These are phyloP conservation scores for Coenonympha arcania DNA, from an alignment of 2,888 invertebrate genomes.

Conservation along the genomic window DNA sequence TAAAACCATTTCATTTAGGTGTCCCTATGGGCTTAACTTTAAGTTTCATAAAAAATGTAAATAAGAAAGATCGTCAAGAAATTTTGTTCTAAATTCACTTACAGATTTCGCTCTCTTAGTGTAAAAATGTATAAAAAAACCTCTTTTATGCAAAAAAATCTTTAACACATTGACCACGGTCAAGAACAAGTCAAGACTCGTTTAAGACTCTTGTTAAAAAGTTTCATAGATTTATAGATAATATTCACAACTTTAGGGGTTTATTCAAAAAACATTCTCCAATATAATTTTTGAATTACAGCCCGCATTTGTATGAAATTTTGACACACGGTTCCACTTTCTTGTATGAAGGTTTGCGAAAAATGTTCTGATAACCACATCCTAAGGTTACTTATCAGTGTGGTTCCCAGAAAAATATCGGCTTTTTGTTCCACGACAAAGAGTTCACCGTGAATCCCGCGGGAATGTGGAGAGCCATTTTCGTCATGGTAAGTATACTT, in stretches of 20 bases:
- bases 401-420: too few species aligned
- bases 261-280: neutral
- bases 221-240: neutral
- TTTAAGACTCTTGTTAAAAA: neutral
- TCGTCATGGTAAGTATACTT: too few species aligned
- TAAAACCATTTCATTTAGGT: conserved; percentile 19
- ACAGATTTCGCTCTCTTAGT: too few species aligned
- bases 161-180: neutral
- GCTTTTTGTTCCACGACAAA: too few species aligned
- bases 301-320: conserved; percentile 11
- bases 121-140: too few species aligned
- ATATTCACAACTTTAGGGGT: neutral
- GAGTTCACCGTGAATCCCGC: too few species aligned
- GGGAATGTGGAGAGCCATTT: too few species aligned
- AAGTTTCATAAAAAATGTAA: neutral
- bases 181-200: neutral
- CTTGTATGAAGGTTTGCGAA: too few species aligned
- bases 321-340: too few species aligned
- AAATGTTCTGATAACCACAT: too few species aligned
- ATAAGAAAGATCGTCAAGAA: neutral
- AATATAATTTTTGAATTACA: neutral
- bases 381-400: too few species aligned
- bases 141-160: neutral
- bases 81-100: too few species aligned
- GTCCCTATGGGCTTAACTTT: neutral